Base-by-base conservation (phyloP, 2,797 vertebrate species). In the Microchirus variegatus region DNA sequence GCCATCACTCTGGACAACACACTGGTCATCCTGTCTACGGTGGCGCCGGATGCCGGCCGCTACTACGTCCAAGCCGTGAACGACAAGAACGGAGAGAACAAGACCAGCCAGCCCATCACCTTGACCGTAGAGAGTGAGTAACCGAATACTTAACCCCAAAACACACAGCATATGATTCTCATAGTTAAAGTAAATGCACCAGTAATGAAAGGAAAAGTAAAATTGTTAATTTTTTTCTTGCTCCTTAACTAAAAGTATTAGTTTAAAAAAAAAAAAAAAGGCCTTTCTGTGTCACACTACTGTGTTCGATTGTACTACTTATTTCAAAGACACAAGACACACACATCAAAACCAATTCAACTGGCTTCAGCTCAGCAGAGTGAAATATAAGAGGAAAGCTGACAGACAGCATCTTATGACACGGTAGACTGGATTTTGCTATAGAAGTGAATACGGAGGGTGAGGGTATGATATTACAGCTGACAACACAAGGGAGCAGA, bases 61-160 rank as follows among this genome's bases (percentile, higher is more conserved):
- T 99, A 99, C 91, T 98, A 98, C 0, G 96, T 96, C 49, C 97
- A 98, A 80, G 97, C 96, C 0, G 97, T 98, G n/a, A 99, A 99
- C 0, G 97, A 99, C 91, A 98, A 97, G 92, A 99, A 98, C 0
- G 97, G 97, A 0, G 97, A 99, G 81, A 99, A 98, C 93, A 99
- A 99, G 90, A 98, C 97, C 15, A 98, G 97, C 90, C 96, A 97
- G 87, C 95, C 96, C 51, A 94, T 98, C 89, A 93, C 93, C 1
- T 81, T 98, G 50, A 92, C 92, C 0, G 96, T 98, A 65, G 95
- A 96, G 78, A 97, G 96, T 98, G 89, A 96, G 96, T 94, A 26
- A 17, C 9, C 42, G 31, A 31, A 19, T 1, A 14, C 8, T 16
- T 15, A 10, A 2, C 1, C n/a, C 52, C 52, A 9, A 14, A 36